Percentiles rank a stretch among this genome's conserved stretches.
These are phyloP conservation scores for Nephotettix cincticeps DNA, from an alignment of 1,140 invertebrate genomes.

Conservation along the genomic window DNA sequence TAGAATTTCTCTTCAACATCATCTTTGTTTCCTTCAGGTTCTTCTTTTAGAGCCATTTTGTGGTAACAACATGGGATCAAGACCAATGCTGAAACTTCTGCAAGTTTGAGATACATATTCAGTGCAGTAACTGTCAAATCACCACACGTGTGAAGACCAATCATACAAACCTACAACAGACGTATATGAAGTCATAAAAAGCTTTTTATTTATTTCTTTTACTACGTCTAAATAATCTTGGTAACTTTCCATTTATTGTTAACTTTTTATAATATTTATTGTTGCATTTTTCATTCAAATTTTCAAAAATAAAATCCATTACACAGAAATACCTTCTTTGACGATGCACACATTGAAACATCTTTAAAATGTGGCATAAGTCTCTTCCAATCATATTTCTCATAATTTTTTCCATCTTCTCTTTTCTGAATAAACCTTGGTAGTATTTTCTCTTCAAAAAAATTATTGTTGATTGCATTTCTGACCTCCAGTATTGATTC, in stretches of 20 bases:
- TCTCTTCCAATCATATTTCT: neutral
- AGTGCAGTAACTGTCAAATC: constrained; percentile 74
- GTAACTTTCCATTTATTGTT: neutral
- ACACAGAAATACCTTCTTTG: neutral
- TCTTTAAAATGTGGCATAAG: neutral
- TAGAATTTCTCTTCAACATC: constrained; percentile 50
- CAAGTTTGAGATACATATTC: constrained; percentile 65
- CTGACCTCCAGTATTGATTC: neutral
- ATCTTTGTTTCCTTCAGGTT: neutral
- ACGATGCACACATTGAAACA: neutral
- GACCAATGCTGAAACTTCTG: constrained; percentile 57
- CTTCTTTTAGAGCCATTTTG: constrained; percentile 53
- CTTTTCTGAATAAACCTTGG: neutral
- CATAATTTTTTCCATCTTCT: neutral
- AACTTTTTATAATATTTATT: neutral
- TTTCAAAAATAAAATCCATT: neutral
- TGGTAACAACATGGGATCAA: constrained; percentile 88
- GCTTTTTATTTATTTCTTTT: neutral
- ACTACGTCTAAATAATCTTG: neutral
- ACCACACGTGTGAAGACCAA: constrained; percentile 81
- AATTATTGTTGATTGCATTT: neutral
- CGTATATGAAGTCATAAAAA: neutral
- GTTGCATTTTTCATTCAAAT: neutral
- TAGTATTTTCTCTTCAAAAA: neutral
- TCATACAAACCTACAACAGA: constrained; percentile 51